A percentile compares a stretch with the other conserved stretches of the same genome.
phyloP scores from a whole-genome alignment of 2,797 vertebrate genomes.

The Scyliorhinus canicula region DNA sequence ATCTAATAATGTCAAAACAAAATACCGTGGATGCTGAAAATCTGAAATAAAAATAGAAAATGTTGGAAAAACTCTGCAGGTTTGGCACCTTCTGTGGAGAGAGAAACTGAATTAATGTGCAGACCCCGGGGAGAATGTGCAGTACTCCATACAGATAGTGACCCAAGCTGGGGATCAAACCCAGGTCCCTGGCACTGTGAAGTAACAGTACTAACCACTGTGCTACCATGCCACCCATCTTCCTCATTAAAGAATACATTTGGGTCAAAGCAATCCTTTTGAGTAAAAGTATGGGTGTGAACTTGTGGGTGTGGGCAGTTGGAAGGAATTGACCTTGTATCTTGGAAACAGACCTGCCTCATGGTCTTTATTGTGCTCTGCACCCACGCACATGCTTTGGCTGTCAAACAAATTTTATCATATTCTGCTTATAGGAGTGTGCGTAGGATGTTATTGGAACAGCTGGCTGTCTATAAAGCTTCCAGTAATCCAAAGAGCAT shows the following conservation, averaged over 20 bases:
- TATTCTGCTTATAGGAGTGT: not conserved
- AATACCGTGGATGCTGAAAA: too few species aligned
- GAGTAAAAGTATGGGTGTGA: not conserved
- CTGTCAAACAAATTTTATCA: not conserved
- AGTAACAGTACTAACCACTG: too few species aligned
- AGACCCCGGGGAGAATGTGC: too few species aligned
- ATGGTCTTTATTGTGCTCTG: too few species aligned
- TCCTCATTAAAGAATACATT: not conserved
- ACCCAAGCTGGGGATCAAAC: too few species aligned
- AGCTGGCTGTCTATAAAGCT: conserved; percentile 11
- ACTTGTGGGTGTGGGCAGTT: not conserved
- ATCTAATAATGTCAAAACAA: not conserved
- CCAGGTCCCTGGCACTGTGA: too few species aligned
- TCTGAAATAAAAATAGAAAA: too few species aligned
- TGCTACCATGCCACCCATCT: too few species aligned
- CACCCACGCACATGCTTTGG: not conserved
- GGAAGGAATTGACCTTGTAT: not conserved
- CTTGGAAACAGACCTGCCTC: not conserved
- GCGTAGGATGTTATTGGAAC: not conserved
- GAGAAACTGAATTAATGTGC: too few species aligned
- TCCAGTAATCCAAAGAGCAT: conserved; percentile 7
- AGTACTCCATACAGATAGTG: too few species aligned
- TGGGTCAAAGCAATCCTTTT: not conserved
- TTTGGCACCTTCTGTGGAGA: too few species aligned
- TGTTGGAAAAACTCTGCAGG: too few species aligned